phyloP scores from a whole-genome alignment of 2,113 vertebrate species.

The Lepus europaeus region DNA sequence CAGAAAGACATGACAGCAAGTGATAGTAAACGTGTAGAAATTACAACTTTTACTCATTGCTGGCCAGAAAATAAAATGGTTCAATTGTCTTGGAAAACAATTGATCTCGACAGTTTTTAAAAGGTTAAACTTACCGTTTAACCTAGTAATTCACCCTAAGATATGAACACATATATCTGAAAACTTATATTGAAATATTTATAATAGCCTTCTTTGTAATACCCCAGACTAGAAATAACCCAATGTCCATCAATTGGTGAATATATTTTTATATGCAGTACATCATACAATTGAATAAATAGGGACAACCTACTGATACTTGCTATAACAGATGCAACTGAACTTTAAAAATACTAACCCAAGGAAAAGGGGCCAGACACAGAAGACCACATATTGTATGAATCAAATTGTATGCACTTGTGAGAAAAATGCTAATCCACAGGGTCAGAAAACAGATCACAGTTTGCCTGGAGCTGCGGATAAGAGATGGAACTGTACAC shows the following conservation, averaged over 20 bases:
- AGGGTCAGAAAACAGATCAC: background rate
- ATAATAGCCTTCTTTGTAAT: background rate
- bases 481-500: background rate
- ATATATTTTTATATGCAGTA: background rate
- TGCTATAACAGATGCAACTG: background rate
- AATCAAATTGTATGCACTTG: background rate
- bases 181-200: background rate
- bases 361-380: background rate
- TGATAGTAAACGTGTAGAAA: background rate
- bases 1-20: background rate
- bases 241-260: background rate
- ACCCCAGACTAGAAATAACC: background rate
- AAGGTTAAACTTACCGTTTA: conserved; percentile 1
- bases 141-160: background rate
- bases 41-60: background rate
- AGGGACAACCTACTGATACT: background rate
- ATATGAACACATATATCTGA: background rate
- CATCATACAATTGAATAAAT: background rate
- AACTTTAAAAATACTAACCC: conserved; percentile 29
- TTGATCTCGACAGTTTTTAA: background rate
- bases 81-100: background rate
- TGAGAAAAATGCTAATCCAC: background rate
- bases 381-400: background rate
- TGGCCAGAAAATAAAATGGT: background rate
- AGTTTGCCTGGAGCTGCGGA: background rate